Percentiles rank a stretch among this genome's conserved stretches.
Evolutionary conservation across 2,797 vertebrate genomes (phyloP).

Genomic region (Acanthornis magna): DNA sequence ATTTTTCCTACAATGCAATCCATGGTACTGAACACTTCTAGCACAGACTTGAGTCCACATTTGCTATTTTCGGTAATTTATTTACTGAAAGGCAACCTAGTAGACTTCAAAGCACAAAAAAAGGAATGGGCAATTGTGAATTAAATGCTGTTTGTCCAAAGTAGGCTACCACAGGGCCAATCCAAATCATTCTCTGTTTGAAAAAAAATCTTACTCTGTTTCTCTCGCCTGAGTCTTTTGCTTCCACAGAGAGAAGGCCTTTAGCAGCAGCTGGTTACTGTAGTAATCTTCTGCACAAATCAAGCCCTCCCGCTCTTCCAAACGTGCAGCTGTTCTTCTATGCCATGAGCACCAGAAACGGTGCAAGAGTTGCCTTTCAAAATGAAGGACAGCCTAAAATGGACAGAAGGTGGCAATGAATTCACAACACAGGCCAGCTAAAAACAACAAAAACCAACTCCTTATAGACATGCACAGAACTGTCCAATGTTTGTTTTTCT

Average conservation of each 20-base stretch:
- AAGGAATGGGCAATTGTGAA: not conserved
- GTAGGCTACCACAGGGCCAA: not conserved
- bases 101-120: not conserved
- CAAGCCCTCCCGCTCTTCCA: conserved; percentile 63
- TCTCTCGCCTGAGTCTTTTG: conserved; percentile 40
- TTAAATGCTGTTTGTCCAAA: not conserved
- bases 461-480: not conserved
- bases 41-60: not conserved
- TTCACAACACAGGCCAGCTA: not conserved
- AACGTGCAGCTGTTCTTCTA: conserved; percentile 5
- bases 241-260: conserved; percentile 70
- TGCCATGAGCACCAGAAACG: conserved; percentile 80
- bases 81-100: not conserved
- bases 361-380: conserved; percentile 63
- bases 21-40: not conserved
- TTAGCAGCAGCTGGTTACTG: conserved; percentile 10
- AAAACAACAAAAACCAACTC: not conserved
- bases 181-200: not conserved
- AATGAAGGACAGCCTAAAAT: conserved; percentile 82
- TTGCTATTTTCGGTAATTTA: not conserved
- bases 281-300: conserved; percentile 64
- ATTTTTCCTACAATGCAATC: not conserved
- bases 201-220: conserved; percentile 62
- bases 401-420: not conserved
- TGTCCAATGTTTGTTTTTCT: not conserved